phyloP scores from a whole-genome alignment of 2,888 invertebrate species.

The Cheilosia pagana region DNA sequence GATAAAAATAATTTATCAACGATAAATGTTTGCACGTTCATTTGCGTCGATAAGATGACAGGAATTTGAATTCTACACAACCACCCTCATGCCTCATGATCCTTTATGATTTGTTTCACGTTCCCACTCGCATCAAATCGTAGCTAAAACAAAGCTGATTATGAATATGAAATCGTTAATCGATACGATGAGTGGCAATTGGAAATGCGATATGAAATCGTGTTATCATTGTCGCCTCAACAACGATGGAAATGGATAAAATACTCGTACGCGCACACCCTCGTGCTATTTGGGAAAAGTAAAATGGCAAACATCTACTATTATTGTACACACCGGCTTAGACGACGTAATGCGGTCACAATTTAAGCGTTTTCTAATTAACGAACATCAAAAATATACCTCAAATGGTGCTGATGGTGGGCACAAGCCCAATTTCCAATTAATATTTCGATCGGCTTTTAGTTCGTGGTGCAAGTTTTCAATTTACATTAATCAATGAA shows the following conservation, averaged over 20 bases:
- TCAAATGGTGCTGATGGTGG: not conserved
- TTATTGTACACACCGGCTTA: not conserved
- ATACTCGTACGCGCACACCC: not conserved
- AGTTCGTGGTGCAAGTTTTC: not conserved
- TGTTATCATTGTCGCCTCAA: conserved; percentile 19
- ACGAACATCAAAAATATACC: not conserved
- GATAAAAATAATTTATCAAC: conserved; percentile 21
- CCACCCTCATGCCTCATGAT: conserved; percentile 9
- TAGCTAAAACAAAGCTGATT: conserved; percentile 56
- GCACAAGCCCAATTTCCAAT: conserved; percentile 5
- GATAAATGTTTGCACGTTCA: conserved; percentile 42
- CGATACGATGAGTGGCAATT: conserved; percentile 55
- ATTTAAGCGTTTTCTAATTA: conserved; percentile 30
- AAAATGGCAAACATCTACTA: conserved; percentile 21
- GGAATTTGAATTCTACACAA: conserved; percentile 36
- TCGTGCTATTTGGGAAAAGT: conserved; percentile 11
- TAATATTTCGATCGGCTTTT: conserved; percentile 10
- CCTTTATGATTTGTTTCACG: not conserved
- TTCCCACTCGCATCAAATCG: not conserved
- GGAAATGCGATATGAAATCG: conserved; percentile 35
- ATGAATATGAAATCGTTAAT: conserved; percentile 55
- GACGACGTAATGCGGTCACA: not conserved
- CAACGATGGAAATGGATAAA: conserved; percentile 19
- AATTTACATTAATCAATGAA: not conserved
- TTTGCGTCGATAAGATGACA: conserved; percentile 51